Percentiles rank a stretch among this genome's conserved stretches.
phyloP scores from a whole-genome alignment of 2,113 vertebrate genomes.

The Uropsilus gracilis region DNA sequence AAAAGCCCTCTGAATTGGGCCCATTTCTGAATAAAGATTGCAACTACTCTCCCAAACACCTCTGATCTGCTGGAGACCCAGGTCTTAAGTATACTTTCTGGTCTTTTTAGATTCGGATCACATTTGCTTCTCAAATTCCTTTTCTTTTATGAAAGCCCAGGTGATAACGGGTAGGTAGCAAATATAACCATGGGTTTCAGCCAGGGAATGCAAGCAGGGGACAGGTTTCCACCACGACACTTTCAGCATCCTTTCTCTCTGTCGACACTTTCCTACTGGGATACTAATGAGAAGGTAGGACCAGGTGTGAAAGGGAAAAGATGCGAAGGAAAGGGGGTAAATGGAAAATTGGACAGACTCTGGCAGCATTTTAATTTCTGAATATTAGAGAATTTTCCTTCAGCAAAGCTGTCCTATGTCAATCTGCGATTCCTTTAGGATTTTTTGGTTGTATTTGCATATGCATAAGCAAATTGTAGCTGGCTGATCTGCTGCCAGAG shows the following conservation, averaged over 20 bases:
- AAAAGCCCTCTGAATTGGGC: constrained; percentile 81
- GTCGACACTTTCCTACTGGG: constrained; percentile 62
- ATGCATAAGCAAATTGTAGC: neutral
- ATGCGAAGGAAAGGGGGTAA: neutral
- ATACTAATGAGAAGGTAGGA: constrained; percentile 70
- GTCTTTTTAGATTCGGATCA: constrained; percentile 57
- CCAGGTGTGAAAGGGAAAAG: neutral
- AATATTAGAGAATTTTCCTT: constrained; percentile 1
- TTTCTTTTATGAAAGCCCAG: constrained; percentile 75
- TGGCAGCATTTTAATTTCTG: neutral
- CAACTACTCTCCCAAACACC: constrained; percentile 72
- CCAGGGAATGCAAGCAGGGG: constrained; percentile 71
- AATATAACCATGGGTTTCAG: constrained; percentile 77
- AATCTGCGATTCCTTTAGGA: neutral
- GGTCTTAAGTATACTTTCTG: constrained; percentile 74
- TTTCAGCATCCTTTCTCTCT: constrained; percentile 69
- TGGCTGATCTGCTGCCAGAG: neutral
- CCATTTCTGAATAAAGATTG: constrained; percentile 79
- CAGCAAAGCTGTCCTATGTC: neutral
- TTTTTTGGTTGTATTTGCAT: constrained; percentile 47
- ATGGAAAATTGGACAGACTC: neutral
- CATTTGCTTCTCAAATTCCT: constrained; percentile 78
- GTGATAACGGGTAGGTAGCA: constrained; percentile 71
- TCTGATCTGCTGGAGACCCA: constrained; percentile 75
- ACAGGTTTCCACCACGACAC: constrained; percentile 51